Conservation (phyloP, 2,888 invertebrate species). For the Troilus luridus region DNA sequence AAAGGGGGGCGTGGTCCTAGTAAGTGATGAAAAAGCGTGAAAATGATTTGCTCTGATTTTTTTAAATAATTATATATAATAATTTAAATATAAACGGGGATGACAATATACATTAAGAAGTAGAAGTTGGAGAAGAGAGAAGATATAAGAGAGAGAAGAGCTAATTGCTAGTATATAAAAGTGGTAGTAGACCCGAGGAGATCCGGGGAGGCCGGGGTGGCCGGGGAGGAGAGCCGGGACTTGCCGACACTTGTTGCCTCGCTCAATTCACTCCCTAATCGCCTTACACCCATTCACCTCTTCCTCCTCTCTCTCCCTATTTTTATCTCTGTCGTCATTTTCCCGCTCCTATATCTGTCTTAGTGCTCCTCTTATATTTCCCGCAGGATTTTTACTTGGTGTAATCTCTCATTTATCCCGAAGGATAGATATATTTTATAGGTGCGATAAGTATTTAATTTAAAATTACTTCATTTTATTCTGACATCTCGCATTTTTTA, state of each 20-base stretch:
- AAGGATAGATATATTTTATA: neutral
- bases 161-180: conserved; percentile 48
- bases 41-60: too few species aligned
- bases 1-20: too few species aligned
- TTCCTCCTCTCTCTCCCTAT: conserved; percentile 37
- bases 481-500: too few species aligned
- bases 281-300: conserved; percentile 60
- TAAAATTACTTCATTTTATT: too few species aligned
- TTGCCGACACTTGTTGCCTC: conserved; percentile 63
- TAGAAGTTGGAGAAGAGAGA: neutral
- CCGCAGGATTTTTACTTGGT: conserved; percentile 18
- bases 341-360: conserved; percentile 19
- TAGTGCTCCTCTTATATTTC: neutral
- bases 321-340: conserved; percentile 32
- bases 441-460: too few species aligned
- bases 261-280: conserved; percentile 64
- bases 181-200: neutral
- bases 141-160: neutral
- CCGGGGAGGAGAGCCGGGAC: neutral
- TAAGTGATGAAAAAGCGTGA: too few species aligned
- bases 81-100: too few species aligned
- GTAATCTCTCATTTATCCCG: neutral
- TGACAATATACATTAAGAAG: neutral
- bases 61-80: too few species aligned
- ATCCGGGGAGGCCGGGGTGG: too few species aligned